A percentile compares a stretch with the other conserved stretches of the same genome.
Evolutionary conservation across 2,888 invertebrate species (phyloP).

Genomic region (Sinhomidia bicolor): DNA sequence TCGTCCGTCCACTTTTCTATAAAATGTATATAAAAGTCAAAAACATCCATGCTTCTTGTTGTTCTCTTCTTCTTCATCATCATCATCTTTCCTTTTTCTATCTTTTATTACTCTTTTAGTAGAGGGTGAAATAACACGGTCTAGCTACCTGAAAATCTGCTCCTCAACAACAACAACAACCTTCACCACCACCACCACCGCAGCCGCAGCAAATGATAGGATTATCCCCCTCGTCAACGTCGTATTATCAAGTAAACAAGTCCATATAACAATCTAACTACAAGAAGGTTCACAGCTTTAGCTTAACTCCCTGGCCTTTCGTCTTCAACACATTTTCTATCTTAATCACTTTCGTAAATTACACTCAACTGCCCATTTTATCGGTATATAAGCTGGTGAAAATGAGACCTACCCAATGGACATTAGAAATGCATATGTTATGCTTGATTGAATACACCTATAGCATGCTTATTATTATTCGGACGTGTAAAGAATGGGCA

Average conservation of each 20-base stretch:
- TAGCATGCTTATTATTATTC: background rate
- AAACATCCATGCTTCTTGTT: background rate
- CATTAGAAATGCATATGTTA: background rate
- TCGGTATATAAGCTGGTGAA: slow-evolving; percentile 10
- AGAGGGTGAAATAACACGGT: slow-evolving; percentile 11
- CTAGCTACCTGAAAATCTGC: slow-evolving; percentile 21
- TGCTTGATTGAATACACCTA: slow-evolving; percentile 8
- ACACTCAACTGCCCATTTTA: slow-evolving; percentile 57
- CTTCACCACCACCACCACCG: too few species aligned
- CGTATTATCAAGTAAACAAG: slow-evolving; percentile 30
- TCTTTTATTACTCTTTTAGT: too few species aligned
- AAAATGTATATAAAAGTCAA: background rate
- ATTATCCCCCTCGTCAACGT: slow-evolving; percentile 29
- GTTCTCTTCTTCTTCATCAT: background rate
- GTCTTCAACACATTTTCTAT: slow-evolving; percentile 63
- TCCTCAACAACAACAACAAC: too few species aligned
- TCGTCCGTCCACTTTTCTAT: background rate
- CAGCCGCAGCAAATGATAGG: slow-evolving; percentile 29
- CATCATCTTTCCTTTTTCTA: background rate
- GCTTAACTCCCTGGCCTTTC: slow-evolving; percentile 16
- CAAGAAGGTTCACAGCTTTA: slow-evolving; percentile 59
- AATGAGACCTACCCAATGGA: slow-evolving; percentile 53
- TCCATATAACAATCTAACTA: slow-evolving; percentile 44
- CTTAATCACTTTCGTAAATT: slow-evolving; percentile 71
- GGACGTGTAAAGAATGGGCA: slow-evolving; percentile 12